Evolutionary conservation across 1,140 invertebrate species (phyloP), one percentile per base, ranked within the genome.

Genomic region (Bombus balteatus): DNA sequence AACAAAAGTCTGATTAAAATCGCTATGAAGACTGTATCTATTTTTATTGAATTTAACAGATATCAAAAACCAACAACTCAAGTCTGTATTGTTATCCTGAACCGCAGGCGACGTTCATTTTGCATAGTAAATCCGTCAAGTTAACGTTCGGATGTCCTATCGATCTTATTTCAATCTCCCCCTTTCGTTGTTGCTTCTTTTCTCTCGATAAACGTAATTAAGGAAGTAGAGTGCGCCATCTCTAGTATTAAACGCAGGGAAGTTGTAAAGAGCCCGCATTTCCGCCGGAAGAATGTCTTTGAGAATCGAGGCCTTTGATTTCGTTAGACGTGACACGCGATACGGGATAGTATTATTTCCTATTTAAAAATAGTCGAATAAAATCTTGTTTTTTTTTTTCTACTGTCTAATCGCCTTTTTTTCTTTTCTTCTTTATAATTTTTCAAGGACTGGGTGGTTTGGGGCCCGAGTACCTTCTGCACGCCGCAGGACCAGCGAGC

Each of bases 401-500:
- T 5, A 32, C 2, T 22, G 4, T 28, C n/a, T 71, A n/a, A 34
- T 57, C 25, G 15, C 43, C n/a, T 25, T 41, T 18, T 47, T 57
- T 43, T 22, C 34, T 18, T 32, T 34, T 34, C 10, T n/a, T 68
- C 9, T n/a, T 71, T 34, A 68, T 6, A 6, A 43, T 18, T 57
- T 75, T 90, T 59, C 96, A 96, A 97, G 97, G 97, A 91, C 96
- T 97, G 95, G 97, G 96, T 93, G 94, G 94, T 92, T 94, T 97
- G 92, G 96, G 96, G 89, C 95, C 96, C 75, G 97, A 98, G 93
- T 98, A 98, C 95, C 96, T 98, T 86, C 95, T 98, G 41, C 97
- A 97, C 87, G 96, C 97, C 0, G 96, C 97, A n/a, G 97, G 97
- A 68, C 97, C 97, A 8, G 96, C 97, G 18, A 97, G 97, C 78